Evolutionary conservation across 2,113 vertebrate genomes (phyloP), one percentile per base, ranked within the genome.

Genomic region (Gopherus flavomarginatus): DNA sequence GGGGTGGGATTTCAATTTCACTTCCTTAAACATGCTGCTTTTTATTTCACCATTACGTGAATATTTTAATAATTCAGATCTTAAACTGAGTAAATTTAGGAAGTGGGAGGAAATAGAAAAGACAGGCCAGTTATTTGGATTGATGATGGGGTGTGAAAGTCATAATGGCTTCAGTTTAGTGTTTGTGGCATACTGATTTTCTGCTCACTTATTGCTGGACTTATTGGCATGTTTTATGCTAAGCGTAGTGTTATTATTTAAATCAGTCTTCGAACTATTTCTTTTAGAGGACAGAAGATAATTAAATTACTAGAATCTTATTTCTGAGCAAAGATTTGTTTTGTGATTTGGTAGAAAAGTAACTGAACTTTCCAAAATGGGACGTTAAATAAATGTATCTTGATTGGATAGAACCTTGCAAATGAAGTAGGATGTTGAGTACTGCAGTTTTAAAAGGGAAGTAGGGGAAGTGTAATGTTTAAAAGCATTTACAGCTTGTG

Each of bases 41-140:
- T 93, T 88, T 82, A 80, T 94, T 94, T 77, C 92, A 13, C 69
- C 87, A 87, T 57, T 84, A 59, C 38, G 4, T 78, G 27, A 72
- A 62, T 54, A 79, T 80, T 88, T 95, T 95, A n/a, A 42, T 91
- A 94, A 24, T 17, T 91, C 1, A 90, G 88, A 83, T 11, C 86
- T 79, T 94, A n/a, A 92, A 0, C 86, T 95, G 56, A 88, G 75
- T 87, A 75, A 85, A 56, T 86, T 81, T 78, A 94, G 89, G 24
- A 81, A 94, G 81, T 86, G 89, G 92, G 86, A 93, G 86, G 90
- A 85, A 78, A 81, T 91, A 96, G 94, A 96, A 95, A 95, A 97
- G 96, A 96, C 96, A 92, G 98, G 95, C 83, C 93, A 90, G 88
- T 92, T 96, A 54, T 44, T 90, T 96, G 96, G 94, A 94, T 95